A percentile compares a stretch with the other conserved stretches of the same genome.
Evolutionary conservation across 1,140 invertebrate species (phyloP).

Genomic region (Drosophila kepulauana): DNA sequence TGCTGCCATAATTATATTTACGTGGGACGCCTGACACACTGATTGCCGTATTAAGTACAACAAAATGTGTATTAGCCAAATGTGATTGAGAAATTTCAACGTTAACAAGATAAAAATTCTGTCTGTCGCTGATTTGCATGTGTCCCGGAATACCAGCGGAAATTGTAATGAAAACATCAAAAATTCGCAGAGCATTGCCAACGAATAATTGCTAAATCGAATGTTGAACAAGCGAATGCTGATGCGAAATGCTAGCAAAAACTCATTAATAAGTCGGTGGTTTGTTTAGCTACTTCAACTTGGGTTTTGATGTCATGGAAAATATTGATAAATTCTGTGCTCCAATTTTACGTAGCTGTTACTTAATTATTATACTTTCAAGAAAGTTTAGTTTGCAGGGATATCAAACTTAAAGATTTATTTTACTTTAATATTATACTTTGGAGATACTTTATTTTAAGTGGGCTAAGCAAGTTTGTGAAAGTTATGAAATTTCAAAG

Average conservation of each 20-base stretch:
- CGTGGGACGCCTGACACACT: conserved; percentile 32
- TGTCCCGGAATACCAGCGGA: not conserved
- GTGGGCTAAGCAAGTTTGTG: too few relatives aligned
- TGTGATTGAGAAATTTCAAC: conserved; percentile 43
- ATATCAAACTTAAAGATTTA: too few relatives aligned
- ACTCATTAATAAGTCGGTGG: not conserved
- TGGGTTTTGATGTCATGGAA: too few relatives aligned
- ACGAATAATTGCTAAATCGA: conserved; percentile 10
- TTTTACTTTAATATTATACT: too few relatives aligned
- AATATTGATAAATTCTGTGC: too few relatives aligned
- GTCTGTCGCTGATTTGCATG: not conserved
- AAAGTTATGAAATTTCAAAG: too few relatives aligned
- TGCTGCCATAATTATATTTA: conserved; percentile 49
- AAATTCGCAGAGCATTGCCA: not conserved
- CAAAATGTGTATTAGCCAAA: conserved; percentile 13
- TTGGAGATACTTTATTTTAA: too few relatives aligned
- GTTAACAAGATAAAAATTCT: conserved; percentile 23
- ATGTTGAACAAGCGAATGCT: not conserved
- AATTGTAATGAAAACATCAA: conserved; percentile 1
- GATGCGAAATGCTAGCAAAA: not conserved
- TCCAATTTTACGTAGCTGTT: too few relatives aligned
- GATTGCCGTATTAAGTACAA: conserved; percentile 31
- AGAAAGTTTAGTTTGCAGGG: too few relatives aligned
- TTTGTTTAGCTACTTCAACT: not conserved
- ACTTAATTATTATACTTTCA: too few relatives aligned